Evolutionary conservation across 2,113 vertebrate genomes (phyloP).

Genomic region (Uria aalge): DNA sequence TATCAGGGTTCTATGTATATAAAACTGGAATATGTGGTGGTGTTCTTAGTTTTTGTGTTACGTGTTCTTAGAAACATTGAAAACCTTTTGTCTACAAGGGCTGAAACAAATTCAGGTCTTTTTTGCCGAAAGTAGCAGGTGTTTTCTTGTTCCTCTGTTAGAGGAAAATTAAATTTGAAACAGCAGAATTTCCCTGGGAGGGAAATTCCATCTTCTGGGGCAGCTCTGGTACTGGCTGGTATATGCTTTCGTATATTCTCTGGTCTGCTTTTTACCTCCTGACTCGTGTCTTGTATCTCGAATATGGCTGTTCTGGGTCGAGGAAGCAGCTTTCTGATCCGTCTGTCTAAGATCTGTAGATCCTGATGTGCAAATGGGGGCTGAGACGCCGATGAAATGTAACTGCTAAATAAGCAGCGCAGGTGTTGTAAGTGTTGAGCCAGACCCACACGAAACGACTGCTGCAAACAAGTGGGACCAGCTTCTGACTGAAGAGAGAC

Average conservation of each 20-base stretch:
- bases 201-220: not conserved
- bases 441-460: not conserved
- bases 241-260: not conserved
- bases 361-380: not conserved
- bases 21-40: not conserved
- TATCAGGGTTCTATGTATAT: not conserved
- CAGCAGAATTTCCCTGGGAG: not conserved
- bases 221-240: not conserved
- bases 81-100: not conserved
- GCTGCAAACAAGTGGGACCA: not conserved
- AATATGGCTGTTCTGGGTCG: not conserved
- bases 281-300: not conserved
- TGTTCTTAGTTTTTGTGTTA: not conserved
- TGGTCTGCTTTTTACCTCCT: not conserved
- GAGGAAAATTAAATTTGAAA: not conserved
- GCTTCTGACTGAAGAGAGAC: not conserved
- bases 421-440: not conserved
- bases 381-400: not conserved
- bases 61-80: not conserved
- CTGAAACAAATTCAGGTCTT: not conserved
- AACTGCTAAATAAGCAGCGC: not conserved
- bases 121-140: not conserved
- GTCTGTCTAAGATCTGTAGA: accelerated
- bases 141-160: not conserved
- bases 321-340: not conserved